Evolutionary conservation across 2,888 invertebrate species (phyloP), one percentile per base, ranked within the genome.

Genomic region (Pollenia angustigena): DNA sequence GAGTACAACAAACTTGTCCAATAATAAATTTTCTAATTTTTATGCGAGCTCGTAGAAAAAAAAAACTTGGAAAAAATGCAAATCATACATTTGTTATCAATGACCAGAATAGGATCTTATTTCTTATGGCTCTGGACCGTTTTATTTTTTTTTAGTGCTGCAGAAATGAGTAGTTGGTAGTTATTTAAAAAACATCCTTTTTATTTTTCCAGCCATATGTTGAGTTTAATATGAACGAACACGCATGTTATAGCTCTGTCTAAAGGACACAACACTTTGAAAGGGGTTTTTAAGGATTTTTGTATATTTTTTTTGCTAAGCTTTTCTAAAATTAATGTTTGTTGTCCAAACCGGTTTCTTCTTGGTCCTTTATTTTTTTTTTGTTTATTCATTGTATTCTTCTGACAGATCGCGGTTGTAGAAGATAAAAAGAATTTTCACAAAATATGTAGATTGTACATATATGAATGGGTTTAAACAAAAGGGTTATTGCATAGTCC

Each of bases 271-370:
- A 32, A 32, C 52, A 58, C 40, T 62, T 44, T 11, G 46, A 81
- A 78, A 78, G 69, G 82, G 82, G 68, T 56, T 82, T 82, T 23
- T 78, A 62, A 76, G 56, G 54, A 52, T 62, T 62, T 71, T 71
- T 42, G n/a, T 12, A 11, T 44, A 69, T 75, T 10, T 46, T 72
- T 85, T 58, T 40, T 69, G 81, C 78, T 82, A 80, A 85, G 79
- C 81, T 85, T 87, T 85, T 58, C 52, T 71, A 72, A 74, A 85
- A 84, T 79, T 85, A 74, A 80, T 87, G 82, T 72, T 79, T 71
- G 81, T 85, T 79, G 87, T 87, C 87, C 87, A 87, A 87, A 87
- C 87, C 87, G 87, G 87, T 87, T 87, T 85, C 60, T 68, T 58
- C 18, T 54, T 82, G 82, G 78, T 62, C 87, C 85, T 85, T 85